Evolutionary conservation across 2,113 vertebrate genomes (phyloP), one percentile per base, ranked within the genome.

Genomic region (Geococcyx californianus): DNA sequence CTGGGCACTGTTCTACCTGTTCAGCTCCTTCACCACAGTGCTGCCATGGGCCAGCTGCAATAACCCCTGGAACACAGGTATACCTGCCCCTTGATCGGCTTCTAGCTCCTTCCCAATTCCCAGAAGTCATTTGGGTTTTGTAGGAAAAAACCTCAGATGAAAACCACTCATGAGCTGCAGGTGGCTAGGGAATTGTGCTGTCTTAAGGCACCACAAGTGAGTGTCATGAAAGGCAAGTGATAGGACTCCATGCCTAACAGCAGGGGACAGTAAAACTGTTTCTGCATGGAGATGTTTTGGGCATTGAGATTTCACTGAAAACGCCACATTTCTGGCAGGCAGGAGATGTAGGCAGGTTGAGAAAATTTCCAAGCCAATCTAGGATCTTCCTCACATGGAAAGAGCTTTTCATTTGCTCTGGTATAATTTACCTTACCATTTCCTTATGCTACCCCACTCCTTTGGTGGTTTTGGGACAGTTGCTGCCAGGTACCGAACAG

Each of bases 31-130:
- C 83, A 94, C 85, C 52, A 92, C 93, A 12, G 97, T 98, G 14
- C 97, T 99, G 18, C 99, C 99, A 1, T 99, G 99, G 99, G 98
- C 98, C 3, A 98, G 83, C n/a, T 99, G 99, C 73, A 96, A 96
- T 90, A 98, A 99, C 78, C 13, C 23, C 28, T 99, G 99, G 99
- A 99, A 99, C 92, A 98, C 99, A 96, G 97, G 99, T 99, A 97
- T 74, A 56, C 7, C 6, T 63, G 75, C 38, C 14, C 14, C 28
- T 58, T 75, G 38, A 6, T 36, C 3, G 1, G 15, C 16, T 88
- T 60, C 44, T 63, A 45, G 6, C 13, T 55, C 64, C 16, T 84
- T 83, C 68, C 28, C 10, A 88, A 4, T 62, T 72, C 28, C 6
- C 23, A 62, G 45, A 80, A 77, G 42, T 67, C 54, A 33, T 64